Conservation (phyloP, 1,140 invertebrate species). For the Halyomorpha halys region DNA sequence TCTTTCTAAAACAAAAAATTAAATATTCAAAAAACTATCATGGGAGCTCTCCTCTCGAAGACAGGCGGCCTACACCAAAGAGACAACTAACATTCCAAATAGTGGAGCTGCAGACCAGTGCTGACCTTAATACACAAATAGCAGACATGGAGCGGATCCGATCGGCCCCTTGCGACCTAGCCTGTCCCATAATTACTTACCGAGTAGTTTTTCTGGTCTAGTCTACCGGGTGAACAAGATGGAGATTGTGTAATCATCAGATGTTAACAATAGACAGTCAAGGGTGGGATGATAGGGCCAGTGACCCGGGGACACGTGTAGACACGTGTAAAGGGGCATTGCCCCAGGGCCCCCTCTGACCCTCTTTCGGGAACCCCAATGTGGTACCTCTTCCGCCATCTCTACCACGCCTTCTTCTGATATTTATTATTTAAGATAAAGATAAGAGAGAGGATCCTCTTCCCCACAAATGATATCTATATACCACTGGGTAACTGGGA, state of each 20-base stretch:
- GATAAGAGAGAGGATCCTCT: not conserved
- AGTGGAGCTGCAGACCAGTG: too few relatives aligned
- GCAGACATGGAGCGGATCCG: too few relatives aligned
- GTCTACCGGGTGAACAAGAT: not conserved
- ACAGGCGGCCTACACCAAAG: too few relatives aligned
- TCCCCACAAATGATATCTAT: too few relatives aligned
- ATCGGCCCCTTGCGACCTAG: not conserved
- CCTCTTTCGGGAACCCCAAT: conserved; percentile 1
- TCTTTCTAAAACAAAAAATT: too few relatives aligned
- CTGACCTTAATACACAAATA: too few relatives aligned
- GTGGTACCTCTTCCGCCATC: conserved; percentile 1
- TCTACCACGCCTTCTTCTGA: not conserved
- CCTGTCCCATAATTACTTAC: not conserved
- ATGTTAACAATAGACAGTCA: not conserved
- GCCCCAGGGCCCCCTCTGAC: conserved; percentile 5
- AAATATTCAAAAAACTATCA: too few relatives aligned
- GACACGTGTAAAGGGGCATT: conserved; percentile 10
- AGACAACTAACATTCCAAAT: too few relatives aligned
- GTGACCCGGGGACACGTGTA: conserved; percentile 14
- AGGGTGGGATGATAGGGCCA: conserved; percentile 1
- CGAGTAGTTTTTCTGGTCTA: not conserved
- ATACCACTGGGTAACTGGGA: too few relatives aligned
- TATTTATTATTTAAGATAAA: conserved; percentile 3
- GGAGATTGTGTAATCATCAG: conserved; percentile 2
- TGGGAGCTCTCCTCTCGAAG: too few relatives aligned